Evolutionary conservation across 2,888 invertebrate species (phyloP).

Genomic region (Allacma fusca): DNA sequence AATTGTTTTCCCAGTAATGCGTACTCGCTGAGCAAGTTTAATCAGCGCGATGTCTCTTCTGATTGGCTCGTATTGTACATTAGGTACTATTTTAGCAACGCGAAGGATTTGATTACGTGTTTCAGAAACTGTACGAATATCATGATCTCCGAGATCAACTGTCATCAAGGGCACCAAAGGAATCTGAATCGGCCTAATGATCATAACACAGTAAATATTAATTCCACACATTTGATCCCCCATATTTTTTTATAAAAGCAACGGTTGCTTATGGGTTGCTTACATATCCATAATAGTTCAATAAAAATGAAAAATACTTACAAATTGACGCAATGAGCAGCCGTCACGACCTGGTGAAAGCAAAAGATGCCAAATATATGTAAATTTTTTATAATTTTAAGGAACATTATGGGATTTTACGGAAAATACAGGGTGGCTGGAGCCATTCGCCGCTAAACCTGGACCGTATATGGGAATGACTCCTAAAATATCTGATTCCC

Average conservation of each 20-base stretch:
- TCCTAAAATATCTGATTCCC: no score
- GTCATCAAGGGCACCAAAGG: slow-evolving; percentile 54
- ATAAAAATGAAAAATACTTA: no score
- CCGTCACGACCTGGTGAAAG: slow-evolving; percentile 51
- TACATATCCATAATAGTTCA: no score
- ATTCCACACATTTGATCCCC: no score
- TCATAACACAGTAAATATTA: no score
- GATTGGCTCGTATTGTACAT: slow-evolving; percentile 48
- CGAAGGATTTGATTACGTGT: slow-evolving; percentile 50
- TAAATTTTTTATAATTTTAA: no score
- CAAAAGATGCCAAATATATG: no score
- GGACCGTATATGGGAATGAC: no score
- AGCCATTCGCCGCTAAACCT: no score
- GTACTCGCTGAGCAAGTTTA: slow-evolving; percentile 51
- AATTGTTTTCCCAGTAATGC: slow-evolving; percentile 45
- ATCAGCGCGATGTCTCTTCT: slow-evolving; percentile 54
- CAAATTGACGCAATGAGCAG: slow-evolving; percentile 57
- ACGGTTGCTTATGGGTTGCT: no score
- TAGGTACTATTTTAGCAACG: slow-evolving; percentile 54
- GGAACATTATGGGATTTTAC: background rate
- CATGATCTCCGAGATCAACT: slow-evolving; percentile 58
- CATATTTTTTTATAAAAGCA: no score
- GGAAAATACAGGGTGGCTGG: no score
- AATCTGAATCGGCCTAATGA: slow-evolving; percentile 47
- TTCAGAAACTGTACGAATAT: slow-evolving; percentile 51